Evolutionary conservation across 2,113 vertebrate species (phyloP), one percentile per base, ranked within the genome.

Genomic region (Scalopus aquaticus): DNA sequence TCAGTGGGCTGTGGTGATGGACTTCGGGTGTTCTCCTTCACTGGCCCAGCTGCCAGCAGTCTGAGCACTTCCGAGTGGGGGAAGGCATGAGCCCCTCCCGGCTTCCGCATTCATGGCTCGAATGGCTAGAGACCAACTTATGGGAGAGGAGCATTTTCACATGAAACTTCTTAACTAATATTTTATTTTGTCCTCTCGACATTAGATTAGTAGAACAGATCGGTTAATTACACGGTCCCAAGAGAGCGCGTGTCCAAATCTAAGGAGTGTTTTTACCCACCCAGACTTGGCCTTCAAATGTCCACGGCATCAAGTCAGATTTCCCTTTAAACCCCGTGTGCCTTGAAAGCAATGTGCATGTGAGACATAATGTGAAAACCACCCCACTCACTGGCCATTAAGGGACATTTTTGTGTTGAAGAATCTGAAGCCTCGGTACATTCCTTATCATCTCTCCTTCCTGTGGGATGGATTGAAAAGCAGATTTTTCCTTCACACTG

Each of bases 121-220:
- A 91, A 94, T 37, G 42, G 24, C 11, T 26, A 7, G 26, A 32
- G 22, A 35, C 42, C 32, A 77, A n/a, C n/a, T n/a, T 51, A 6
- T 46, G 56, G 58, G 49, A 69, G 16, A 79, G 13, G 16, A 60
- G 19, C 11, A 6, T 49, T 78, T 95, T 64, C 94, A 91, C 96
- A 62, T 56, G 28, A 92, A 64, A 84, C 6, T 28, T 30, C 92
- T 78, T 24, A 91, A 84, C 44, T 54, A 44, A 62, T 51, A n/a
- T 90, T 93, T 67, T 95, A 93, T 97, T 97, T 96, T 96, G 97
- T 82, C 70, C 83, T 76, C 73, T 91, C 81, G 93, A 88, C 88
- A 95, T 97, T 90, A 96, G 91, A 93, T 95, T 97, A 97, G 95
- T 92, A 95, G 89, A 96, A 81, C 79, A 96, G 92, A 96, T 94